phyloP scores from a whole-genome alignment of 2,888 invertebrate species.

The Mongoloraphidia duomilia region DNA sequence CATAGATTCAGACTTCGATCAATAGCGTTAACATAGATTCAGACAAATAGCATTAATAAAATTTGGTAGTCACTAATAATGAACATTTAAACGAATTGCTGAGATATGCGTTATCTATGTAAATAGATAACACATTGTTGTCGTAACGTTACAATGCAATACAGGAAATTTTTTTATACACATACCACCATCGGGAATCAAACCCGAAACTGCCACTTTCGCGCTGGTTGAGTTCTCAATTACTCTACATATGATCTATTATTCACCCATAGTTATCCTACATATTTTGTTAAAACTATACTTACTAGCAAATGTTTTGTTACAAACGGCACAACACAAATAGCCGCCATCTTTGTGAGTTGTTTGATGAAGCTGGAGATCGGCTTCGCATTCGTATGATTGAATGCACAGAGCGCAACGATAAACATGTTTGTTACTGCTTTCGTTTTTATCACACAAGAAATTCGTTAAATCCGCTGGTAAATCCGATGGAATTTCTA shows the following conservation, averaged over 20 bases:
- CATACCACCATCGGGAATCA: too few species aligned
- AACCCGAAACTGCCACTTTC: too few species aligned
- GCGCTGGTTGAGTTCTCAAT: too few species aligned
- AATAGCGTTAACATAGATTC: neutral
- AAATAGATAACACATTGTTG: too few species aligned
- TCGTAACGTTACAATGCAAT: too few species aligned
- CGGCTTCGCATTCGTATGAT: slow-evolving; percentile 32
- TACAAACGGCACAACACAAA: slow-evolving; percentile 33
- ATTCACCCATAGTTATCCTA: neutral
- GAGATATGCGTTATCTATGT: too few species aligned
- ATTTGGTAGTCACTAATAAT: too few species aligned
- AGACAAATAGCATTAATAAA: neutral
- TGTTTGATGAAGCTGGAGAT: slow-evolving; percentile 33
- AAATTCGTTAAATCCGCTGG: slow-evolving; percentile 19
- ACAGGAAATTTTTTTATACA: neutral
- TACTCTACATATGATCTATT: neutral
- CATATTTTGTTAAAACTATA: slow-evolving; percentile 4
- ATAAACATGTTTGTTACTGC: slow-evolving; percentile 13
- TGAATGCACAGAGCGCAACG: slow-evolving; percentile 33
- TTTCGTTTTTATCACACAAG: slow-evolving; percentile 24
- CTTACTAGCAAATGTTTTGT: slow-evolving; percentile 36
- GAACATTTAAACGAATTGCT: too few species aligned
- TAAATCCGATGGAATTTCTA: neutral
- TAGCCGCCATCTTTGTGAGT: slow-evolving; percentile 28
- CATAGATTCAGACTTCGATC: too few species aligned